Evolutionary conservation across 2,113 vertebrate species (phyloP), one percentile per base, ranked within the genome.

Genomic region (Eulacestoma nigropectus): DNA sequence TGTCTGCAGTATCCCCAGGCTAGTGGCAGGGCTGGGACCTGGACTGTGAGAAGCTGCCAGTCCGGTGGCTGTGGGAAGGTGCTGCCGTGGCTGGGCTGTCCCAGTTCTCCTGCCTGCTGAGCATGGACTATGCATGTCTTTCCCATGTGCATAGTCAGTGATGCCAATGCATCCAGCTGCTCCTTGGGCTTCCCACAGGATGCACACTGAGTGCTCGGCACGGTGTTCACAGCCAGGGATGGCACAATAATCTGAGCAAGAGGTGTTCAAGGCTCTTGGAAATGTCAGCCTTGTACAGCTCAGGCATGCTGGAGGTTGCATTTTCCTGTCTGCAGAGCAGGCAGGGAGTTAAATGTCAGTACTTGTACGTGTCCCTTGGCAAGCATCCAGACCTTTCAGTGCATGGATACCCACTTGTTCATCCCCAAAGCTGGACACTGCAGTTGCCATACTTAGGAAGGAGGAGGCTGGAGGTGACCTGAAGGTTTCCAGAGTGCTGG

Each of bases 151-250:
- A 10, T 1, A 32, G 53, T 9, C 53, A 11, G n/a, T 1, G 87
- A n/a, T 53, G 35, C 55, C n/a, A 49, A 29, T 5, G 55, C 41
- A 49, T 47, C 30, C 35, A 41, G 35, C 30, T 41, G 16, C 42
- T 49, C 16, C 11, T 21, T 33, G 59, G 23, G 9, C 33, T 92
- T 86, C 59, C 81, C 30, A 5, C 6, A 37, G 77, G 64, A 35
- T 19, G n/a, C 56, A 23, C 0, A 0, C 42, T 1, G 7, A 75
- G 56, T 26, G 52, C 41, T 69, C 1, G 0, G 52, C 72, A 6
- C 0, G 0, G 49, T 17, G 25, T 17, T 79, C 41, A 12, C 3
- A 8, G n/a, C 22, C 56, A 44, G 46, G 20, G n/a, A 60, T 21
- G 41, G 77, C 29, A 30, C 32, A 49, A 23, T 17, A 37, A 87